phyloP scores from a whole-genome alignment of 2,888 invertebrate genomes.

The Drosophila nigricruria region DNA sequence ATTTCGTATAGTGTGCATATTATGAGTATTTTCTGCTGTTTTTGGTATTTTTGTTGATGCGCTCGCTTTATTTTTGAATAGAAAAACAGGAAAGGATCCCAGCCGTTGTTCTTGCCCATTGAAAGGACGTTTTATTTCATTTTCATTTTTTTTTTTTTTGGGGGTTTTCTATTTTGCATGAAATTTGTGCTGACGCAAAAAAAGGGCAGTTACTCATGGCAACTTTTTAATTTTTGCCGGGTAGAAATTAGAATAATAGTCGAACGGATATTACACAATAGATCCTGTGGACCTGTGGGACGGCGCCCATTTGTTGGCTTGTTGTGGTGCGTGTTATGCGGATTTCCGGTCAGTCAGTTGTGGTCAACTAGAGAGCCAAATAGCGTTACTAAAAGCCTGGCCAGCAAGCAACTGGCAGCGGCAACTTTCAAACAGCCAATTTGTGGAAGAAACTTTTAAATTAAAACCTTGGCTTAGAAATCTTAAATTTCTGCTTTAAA shows the following conservation, averaged over 20 bases:
- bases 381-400: constrained; percentile 27
- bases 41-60: constrained; percentile 70
- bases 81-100: constrained; percentile 64
- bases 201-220: constrained; percentile 33
- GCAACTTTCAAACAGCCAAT: background rate
- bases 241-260: constrained; percentile 79
- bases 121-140: constrained; percentile 54
- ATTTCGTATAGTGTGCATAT: constrained; percentile 53
- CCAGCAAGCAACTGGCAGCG: background rate
- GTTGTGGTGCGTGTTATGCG: constrained; percentile 49
- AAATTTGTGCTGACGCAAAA: constrained; percentile 60
- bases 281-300: constrained; percentile 25
- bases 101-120: constrained; percentile 46
- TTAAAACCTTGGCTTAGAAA: constrained; percentile 1
- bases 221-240: constrained; percentile 75
- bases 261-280: constrained; percentile 73
- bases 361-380: constrained; percentile 34
- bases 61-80: constrained; percentile 72
- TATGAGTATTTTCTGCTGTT: constrained; percentile 58
- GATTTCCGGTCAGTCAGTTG: constrained; percentile 65
- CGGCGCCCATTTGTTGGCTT: constrained; percentile 21
- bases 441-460: constrained; percentile 12
- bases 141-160: background rate
- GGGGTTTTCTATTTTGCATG: constrained; percentile 65
- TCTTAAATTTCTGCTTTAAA: background rate